Evolutionary conservation across 2,888 invertebrate genomes (phyloP).

Genomic region (Sarcophaga variegata): DNA sequence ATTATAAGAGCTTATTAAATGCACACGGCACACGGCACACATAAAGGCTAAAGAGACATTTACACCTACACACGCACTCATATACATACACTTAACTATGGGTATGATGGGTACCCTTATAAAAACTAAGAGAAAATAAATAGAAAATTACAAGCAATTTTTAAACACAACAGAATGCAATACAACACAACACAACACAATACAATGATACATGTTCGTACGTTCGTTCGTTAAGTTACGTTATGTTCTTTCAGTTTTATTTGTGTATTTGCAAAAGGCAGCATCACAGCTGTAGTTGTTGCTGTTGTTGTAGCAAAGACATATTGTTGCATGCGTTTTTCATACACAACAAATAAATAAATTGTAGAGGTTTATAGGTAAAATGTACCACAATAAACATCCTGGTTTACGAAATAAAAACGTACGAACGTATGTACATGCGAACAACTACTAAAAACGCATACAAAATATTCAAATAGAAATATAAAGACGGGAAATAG

Average conservation of each 20-base stretch:
- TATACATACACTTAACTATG: not conserved
- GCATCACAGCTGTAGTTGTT: constrained; percentile 21
- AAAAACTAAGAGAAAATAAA: constrained; percentile 22
- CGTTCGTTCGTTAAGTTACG: not conserved
- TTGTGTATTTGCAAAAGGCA: not conserved
- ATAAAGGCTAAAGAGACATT: not conserved
- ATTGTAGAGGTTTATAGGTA: constrained; percentile 12
- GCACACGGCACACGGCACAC: constrained; percentile 4
- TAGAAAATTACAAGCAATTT: constrained; percentile 35
- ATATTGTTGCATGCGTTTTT: constrained; percentile 42
- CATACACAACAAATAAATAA: constrained; percentile 34
- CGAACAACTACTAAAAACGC: constrained; percentile 37
- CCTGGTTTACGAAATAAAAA: constrained; percentile 44
- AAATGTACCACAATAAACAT: constrained; percentile 52
- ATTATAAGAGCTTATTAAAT: constrained; percentile 68
- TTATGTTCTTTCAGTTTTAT: not conserved
- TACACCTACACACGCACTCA: not conserved
- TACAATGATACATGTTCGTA: not conserved
- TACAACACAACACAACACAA: not conserved
- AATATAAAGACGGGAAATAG: constrained; percentile 20
- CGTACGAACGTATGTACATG: too few relatives aligned
- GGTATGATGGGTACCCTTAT: not conserved
- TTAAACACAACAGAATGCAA: constrained; percentile 16
- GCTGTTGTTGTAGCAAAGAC: not conserved
- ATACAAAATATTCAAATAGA: constrained; percentile 58